A percentile compares a stretch with the other conserved stretches of the same genome.
Evolutionary conservation across 2,797 vertebrate species (phyloP).

Genomic region (Capromys pilorides): DNA sequence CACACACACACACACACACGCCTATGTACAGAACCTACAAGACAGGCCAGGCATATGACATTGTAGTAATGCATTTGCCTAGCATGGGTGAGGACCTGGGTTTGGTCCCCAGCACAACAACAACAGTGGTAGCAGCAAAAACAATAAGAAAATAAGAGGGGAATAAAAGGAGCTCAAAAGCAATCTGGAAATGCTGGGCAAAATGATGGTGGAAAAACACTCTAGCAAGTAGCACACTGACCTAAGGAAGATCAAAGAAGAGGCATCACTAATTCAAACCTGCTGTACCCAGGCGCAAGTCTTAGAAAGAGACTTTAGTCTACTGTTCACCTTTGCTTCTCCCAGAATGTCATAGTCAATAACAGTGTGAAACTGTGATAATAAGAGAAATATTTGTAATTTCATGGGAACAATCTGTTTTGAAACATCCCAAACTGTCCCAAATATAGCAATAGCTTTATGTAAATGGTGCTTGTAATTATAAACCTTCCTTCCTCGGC

Average conservation of each 20-base stretch:
- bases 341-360: conserved; percentile 49
- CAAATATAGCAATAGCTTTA: conserved; percentile 69
- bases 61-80: background rate
- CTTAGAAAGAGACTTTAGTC: conserved; percentile 21
- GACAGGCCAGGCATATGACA: background rate
- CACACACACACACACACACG: background rate
- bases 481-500: conserved; percentile 64
- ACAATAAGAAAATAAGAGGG: background rate
- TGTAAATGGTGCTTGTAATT: conserved; percentile 67
- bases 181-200: background rate
- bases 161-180: background rate
- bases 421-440: conserved; percentile 62
- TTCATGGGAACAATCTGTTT: conserved; percentile 72
- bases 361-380: conserved; percentile 46
- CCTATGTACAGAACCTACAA: conserved; percentile 9
- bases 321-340: conserved; percentile 61
- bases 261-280: conserved; percentile 1
- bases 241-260: conserved; percentile 2
- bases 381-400: conserved; percentile 68
- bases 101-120: background rate
- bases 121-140: too few relatives aligned
- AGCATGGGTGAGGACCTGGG: background rate
- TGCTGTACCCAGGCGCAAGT: background rate
- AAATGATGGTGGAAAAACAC: background rate
- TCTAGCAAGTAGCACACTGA: background rate